phyloP scores from a whole-genome alignment of 2,888 invertebrate species.

The Beris chalybata region DNA sequence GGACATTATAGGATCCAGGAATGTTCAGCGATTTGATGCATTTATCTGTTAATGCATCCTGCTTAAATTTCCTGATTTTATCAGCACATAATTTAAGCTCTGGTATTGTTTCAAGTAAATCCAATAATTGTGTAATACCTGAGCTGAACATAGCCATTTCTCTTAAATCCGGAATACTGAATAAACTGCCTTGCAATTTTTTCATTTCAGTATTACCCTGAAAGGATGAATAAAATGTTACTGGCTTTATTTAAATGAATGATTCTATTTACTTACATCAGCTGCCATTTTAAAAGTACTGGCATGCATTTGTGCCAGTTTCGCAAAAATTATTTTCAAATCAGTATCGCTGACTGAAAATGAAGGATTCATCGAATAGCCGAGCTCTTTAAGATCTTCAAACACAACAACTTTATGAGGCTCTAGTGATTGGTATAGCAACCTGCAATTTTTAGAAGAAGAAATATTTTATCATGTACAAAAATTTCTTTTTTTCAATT shows the following conservation, averaged over 20 bases:
- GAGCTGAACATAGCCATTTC: conserved; percentile 2
- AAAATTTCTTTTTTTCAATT: conserved; percentile 3
- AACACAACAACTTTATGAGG: conserved; percentile 16
- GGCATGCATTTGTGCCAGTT: conserved; percentile 16
- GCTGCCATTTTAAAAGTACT: conserved; percentile 11
- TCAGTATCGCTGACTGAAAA: neutral
- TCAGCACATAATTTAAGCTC: neutral
- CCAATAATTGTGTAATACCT: conserved; percentile 1
- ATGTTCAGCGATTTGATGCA: neutral
- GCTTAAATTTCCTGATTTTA: neutral
- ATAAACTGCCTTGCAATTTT: conserved; percentile 1
- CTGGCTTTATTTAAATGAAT: neutral
- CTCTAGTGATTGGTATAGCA: conserved; percentile 3
- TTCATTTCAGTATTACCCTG: conserved; percentile 10
- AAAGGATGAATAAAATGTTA: neutral
- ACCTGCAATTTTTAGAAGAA: neutral
- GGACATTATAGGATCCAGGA: conserved; percentile 8
- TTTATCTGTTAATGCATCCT: neutral
- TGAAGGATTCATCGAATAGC: conserved; percentile 12
- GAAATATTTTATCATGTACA: neutral
- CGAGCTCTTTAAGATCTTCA: conserved; percentile 17
- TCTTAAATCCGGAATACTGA: conserved; percentile 11
- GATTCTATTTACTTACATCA: conserved; percentile 14
- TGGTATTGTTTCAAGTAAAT: conserved; percentile 2
- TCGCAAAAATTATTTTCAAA: conserved; percentile 10